phyloP scores from a whole-genome alignment of 1,140 invertebrate genomes.

The Macrobrachium rosenbergii region DNA sequence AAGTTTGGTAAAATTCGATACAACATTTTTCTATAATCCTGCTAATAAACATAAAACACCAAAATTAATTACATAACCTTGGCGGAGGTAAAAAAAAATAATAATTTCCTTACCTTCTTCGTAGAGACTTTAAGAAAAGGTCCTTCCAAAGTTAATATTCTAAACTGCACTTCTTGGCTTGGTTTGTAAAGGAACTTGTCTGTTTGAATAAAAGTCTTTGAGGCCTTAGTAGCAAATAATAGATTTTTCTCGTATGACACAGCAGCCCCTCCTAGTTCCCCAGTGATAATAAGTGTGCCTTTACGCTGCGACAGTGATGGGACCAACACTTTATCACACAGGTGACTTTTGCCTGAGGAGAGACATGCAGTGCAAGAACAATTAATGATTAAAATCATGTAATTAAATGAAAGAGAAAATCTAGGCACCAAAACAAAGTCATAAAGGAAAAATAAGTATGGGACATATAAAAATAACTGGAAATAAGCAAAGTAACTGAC shows the following conservation, averaged over 20 bases:
- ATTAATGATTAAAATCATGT: not conserved
- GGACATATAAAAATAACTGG: too few species aligned
- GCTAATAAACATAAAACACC: not conserved
- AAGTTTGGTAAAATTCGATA: too few species aligned
- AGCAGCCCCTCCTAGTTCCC: not conserved
- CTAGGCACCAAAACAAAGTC: too few species aligned
- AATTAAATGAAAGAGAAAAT: too few species aligned
- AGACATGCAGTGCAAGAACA: not conserved
- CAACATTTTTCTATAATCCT: too few species aligned
- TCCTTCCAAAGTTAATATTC: constrained; percentile 14
- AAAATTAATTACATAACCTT: not conserved
- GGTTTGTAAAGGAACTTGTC: constrained; percentile 37
- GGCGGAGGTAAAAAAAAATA: not conserved
- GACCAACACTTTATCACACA: constrained; percentile 1
- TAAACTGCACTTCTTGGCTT: constrained; percentile 36
- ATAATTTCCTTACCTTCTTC: constrained; percentile 3
- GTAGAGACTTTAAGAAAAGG: constrained; percentile 20
- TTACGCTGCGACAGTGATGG: not conserved
- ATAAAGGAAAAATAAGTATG: too few species aligned
- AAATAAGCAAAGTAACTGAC: too few species aligned
- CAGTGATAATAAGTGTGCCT: not conserved
- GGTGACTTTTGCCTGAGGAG: constrained; percentile 12
- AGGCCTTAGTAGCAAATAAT: not conserved
- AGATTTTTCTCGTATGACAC: not conserved
- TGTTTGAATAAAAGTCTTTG: constrained; percentile 39